Conservation (phyloP, 1,140 invertebrate species). For the Danaus plexippus region DNA sequence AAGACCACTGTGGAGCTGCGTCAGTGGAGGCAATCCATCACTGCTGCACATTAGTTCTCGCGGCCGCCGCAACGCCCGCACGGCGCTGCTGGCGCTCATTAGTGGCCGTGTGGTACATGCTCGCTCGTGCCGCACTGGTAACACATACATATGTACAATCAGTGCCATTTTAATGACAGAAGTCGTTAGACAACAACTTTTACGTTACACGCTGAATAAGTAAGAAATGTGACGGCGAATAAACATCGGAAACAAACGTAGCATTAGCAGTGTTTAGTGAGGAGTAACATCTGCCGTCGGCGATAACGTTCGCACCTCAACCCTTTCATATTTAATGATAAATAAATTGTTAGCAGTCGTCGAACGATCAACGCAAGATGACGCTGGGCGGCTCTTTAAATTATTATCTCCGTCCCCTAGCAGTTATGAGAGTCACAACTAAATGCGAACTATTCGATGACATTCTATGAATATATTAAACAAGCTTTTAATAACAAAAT, state of each 20-base stretch:
- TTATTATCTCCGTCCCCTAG: constrained; percentile 36
- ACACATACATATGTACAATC: constrained; percentile 18
- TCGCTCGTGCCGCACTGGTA: constrained; percentile 36
- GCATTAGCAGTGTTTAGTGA: background rate
- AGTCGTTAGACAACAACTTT: background rate
- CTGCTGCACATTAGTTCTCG: constrained; percentile 56
- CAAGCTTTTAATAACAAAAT: too few species aligned
- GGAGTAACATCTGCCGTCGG: constrained; percentile 29
- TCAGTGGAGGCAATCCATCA: constrained; percentile 52
- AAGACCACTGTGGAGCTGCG: constrained; percentile 14
- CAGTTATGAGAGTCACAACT: background rate
- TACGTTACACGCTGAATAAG: background rate
- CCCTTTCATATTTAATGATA: constrained; percentile 58
- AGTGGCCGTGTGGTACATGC: constrained; percentile 39
- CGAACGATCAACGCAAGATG: constrained; percentile 63
- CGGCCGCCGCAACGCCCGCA: constrained; percentile 44
- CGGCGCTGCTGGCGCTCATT: constrained; percentile 65
- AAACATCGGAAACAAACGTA: constrained; percentile 2
- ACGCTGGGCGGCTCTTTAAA: constrained; percentile 53
- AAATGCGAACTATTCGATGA: too few species aligned
- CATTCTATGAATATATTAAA: too few species aligned
- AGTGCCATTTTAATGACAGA: constrained; percentile 2
- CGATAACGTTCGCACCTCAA: constrained; percentile 52
- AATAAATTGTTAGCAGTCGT: constrained; percentile 57
- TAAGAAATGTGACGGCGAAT: background rate